These are phyloP conservation scores for Chaenocephalus aceratus DNA, from an alignment of 2,113 vertebrate genomes.

Conservation along the genomic window DNA sequence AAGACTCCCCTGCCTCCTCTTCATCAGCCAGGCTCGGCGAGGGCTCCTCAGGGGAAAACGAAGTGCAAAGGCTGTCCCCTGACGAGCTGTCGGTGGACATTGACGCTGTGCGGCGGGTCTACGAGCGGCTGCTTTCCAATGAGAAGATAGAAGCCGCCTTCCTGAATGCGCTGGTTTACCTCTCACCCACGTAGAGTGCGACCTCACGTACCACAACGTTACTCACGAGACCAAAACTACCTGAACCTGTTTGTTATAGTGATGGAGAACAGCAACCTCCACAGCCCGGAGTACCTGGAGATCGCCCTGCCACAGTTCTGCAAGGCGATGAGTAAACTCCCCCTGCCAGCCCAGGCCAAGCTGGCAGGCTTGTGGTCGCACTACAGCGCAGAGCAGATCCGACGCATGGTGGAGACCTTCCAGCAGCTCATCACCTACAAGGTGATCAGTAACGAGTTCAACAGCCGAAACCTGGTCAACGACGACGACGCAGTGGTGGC, in stretches of 20 bases:
- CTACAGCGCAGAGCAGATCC: constrained; percentile 92
- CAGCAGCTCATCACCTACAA: constrained; percentile 99
- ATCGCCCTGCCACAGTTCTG: constrained; percentile 97
- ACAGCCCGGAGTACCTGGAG: constrained; percentile 98
- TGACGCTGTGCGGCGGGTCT: constrained; percentile 95
- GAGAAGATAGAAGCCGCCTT: constrained; percentile 98
- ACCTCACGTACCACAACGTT: constrained; percentile 99
- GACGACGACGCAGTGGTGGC: constrained; percentile 97
- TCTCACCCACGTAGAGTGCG: constrained; percentile 98
- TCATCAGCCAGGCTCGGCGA: constrained; percentile 83
- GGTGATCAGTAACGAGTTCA: constrained; percentile 98
- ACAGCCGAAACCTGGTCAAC: constrained; percentile 95
- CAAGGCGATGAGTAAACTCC: constrained; percentile 99
- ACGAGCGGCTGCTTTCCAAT: constrained; percentile 92
- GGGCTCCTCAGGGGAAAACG: constrained; percentile 88
- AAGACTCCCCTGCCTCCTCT: constrained; percentile 88
- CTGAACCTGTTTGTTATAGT: constrained; percentile 98
- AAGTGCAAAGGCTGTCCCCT: constrained; percentile 87
- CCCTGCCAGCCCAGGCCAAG: constrained; percentile 94
- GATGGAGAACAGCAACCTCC: constrained; percentile 99
- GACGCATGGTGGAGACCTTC: constrained; percentile 98
- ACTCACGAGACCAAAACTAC: constrained; percentile 95
- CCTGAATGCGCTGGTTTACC: constrained; percentile 97
- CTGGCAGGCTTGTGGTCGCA: constrained; percentile 93
- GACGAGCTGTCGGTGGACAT: constrained; percentile 98